phyloP scores from a whole-genome alignment of 2,797 vertebrate species.

The Myotis planiceps region DNA sequence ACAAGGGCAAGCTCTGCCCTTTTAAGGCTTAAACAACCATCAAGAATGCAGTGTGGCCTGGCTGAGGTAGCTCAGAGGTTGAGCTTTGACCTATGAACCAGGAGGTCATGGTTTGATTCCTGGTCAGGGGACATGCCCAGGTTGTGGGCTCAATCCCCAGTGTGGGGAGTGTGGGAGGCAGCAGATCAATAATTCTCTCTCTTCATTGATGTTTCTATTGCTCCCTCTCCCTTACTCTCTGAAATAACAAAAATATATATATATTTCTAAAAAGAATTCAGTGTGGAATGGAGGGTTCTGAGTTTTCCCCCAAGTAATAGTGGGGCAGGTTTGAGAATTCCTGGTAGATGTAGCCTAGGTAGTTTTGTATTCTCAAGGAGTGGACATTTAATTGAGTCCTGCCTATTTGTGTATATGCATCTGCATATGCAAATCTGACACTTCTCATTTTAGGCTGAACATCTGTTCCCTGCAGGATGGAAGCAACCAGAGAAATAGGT shows the following conservation, averaged over 20 bases:
- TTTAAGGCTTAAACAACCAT: background rate
- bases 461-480: conserved; percentile 39
- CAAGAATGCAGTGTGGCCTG: background rate
- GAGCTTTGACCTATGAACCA: too few relatives aligned
- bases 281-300: background rate
- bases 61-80: too few relatives aligned
- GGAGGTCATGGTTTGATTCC: too few relatives aligned
- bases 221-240: too few relatives aligned
- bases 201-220: too few relatives aligned
- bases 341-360: background rate
- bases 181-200: too few relatives aligned
- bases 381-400: background rate
- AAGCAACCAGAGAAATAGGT: background rate
- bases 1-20: background rate
- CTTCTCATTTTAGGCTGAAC: conserved; percentile 39
- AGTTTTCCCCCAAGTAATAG: fast-evolving
- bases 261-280: background rate
- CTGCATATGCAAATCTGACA: background rate
- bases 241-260: too few relatives aligned
- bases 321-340: background rate
- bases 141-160: too few relatives aligned
- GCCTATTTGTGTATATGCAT: background rate
- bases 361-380: background rate
- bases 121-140: too few relatives aligned
- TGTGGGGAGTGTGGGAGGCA: too few relatives aligned